Conservation (phyloP, 2,113 vertebrate genomes). For the Argyrosomus japonicus region DNA sequence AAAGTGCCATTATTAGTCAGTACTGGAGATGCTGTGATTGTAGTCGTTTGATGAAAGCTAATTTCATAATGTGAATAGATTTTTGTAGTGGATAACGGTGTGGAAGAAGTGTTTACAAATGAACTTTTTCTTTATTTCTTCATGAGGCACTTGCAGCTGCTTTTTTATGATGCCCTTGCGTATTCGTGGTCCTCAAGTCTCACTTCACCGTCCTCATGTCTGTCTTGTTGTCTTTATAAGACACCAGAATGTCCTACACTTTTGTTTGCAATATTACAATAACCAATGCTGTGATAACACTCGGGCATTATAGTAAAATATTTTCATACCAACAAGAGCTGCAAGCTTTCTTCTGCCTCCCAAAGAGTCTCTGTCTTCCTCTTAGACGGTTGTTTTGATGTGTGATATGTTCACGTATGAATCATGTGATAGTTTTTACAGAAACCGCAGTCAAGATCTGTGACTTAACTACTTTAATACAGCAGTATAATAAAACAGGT, state of each 20-base stretch:
- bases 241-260: conserved; percentile 5
- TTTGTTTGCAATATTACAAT: conserved; percentile 18
- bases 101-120: conserved; percentile 59
- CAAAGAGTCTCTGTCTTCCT: conserved; percentile 20
- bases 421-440: not conserved
- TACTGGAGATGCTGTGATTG: conserved; percentile 59
- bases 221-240: not conserved
- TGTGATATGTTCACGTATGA: not conserved
- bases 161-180: conserved; percentile 14
- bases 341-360: conserved; percentile 17
- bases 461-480: not conserved
- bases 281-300: conserved; percentile 30
- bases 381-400: not conserved
- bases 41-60: conserved; percentile 20
- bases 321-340: conserved; percentile 32
- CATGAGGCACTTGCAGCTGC: not conserved
- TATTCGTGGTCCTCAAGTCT: not conserved
- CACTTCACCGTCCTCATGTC: conserved; percentile 25
- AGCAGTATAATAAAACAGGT: conserved; percentile 17
- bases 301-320: conserved; percentile 38
- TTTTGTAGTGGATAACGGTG: not conserved
- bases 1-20: conserved; percentile 72
- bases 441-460: not conserved
- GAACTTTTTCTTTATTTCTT: conserved; percentile 15
- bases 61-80: conserved; percentile 64